These are phyloP conservation scores for Campylorhamphus procurvoides DNA, from an alignment of 2,113 vertebrate genomes.

Conservation along the genomic window DNA sequence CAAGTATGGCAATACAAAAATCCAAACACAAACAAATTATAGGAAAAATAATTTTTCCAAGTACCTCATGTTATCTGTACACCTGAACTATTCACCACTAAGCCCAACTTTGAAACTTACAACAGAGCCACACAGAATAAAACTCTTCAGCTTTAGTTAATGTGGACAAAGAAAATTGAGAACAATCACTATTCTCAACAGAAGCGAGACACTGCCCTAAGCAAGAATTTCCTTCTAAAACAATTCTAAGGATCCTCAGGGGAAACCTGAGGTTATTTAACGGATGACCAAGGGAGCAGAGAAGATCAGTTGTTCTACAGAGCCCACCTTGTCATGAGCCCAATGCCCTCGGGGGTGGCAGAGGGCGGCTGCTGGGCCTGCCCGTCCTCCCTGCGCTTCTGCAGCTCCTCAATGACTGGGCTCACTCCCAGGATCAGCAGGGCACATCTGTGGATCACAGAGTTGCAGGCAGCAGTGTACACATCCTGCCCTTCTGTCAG, in stretches of 20 bases:
- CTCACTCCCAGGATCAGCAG: conserved; percentile 91
- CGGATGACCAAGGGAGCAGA: not conserved
- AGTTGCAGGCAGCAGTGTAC: conserved; percentile 95
- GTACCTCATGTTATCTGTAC: not conserved
- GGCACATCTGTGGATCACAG: conserved; percentile 94
- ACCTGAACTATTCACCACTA: not conserved
- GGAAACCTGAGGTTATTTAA: not conserved
- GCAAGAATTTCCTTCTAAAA: not conserved
- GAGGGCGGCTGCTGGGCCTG: conserved; percentile 69
- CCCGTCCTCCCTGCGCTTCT: conserved; percentile 85
- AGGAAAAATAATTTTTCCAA: not conserved
- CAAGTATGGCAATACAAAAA: not conserved
- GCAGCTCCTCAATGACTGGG: conserved; percentile 84
- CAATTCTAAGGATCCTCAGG: not conserved
- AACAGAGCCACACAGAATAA: not conserved
- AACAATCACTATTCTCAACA: not conserved
- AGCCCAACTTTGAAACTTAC: not conserved
- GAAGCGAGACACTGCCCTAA: not conserved
- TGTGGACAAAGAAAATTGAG: not conserved
- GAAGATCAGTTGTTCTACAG: not conserved
- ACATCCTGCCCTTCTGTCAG: conserved; percentile 92
- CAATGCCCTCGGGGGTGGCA: conserved; percentile 79
- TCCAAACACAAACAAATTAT: not conserved
- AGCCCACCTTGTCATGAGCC: conserved; percentile 92
- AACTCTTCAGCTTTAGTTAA: not conserved